These are phyloP conservation scores for Lanius ludovicianus DNA, from an alignment of 2,113 vertebrate genomes.

Conservation along the genomic window DNA sequence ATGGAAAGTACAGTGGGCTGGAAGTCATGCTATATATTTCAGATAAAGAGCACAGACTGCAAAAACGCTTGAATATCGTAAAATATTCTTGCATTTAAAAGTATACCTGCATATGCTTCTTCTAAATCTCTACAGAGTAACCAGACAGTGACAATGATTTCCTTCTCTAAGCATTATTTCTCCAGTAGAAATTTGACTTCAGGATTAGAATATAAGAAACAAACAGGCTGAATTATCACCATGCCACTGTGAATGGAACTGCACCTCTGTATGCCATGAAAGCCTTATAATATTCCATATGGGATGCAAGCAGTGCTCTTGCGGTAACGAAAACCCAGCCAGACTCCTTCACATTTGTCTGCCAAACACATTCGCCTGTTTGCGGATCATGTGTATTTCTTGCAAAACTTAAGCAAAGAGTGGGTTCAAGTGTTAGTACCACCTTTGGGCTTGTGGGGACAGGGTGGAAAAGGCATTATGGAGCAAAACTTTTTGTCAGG, in stretches of 20 bases:
- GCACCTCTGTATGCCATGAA: neutral
- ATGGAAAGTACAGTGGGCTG: neutral
- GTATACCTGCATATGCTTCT: neutral
- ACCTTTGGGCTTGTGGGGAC: neutral
- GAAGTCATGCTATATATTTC: neutral
- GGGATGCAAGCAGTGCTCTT: fast-evolving
- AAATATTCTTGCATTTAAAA: neutral
- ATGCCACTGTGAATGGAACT: neutral
- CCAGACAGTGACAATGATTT: neutral
- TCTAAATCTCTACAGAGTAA: neutral
- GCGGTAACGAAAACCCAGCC: neutral
- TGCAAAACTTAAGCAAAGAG: neutral
- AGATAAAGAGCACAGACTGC: neutral
- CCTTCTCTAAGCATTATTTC: neutral
- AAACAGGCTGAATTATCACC: neutral
- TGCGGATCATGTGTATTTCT: neutral
- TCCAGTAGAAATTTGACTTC: neutral
- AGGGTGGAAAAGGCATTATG: neutral
- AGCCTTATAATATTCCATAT: neutral
- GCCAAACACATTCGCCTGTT: neutral
- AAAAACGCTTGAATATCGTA: neutral
- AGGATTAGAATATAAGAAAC: neutral
- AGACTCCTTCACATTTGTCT: neutral
- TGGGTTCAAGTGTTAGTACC: neutral
- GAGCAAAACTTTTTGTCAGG: neutral